phyloP scores from a whole-genome alignment of 2,113 vertebrate genomes.

The Daboia siamensis region DNA sequence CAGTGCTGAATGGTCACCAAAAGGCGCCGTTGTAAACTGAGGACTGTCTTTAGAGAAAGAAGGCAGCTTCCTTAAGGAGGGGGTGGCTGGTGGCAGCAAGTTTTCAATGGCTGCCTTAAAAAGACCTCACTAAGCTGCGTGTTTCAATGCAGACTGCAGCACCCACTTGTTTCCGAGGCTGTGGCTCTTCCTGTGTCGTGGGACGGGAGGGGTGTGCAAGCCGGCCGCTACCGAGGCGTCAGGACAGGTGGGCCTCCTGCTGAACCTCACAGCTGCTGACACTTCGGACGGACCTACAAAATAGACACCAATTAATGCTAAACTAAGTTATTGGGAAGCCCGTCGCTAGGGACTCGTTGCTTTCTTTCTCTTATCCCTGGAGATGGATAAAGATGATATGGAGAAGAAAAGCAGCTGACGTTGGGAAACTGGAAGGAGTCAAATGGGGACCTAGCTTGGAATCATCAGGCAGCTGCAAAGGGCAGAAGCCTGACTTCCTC shows the following conservation, averaged over 20 bases:
- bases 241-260: conserved; percentile 88
- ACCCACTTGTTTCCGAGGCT: conserved; percentile 96
- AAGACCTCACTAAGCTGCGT: neutral
- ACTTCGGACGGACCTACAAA: conserved; percentile 80
- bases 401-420: neutral
- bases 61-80: neutral
- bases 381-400: neutral
- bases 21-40: neutral
- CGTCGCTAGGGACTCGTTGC: neutral
- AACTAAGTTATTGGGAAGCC: conserved; percentile 6
- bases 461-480: neutral
- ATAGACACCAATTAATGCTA: conserved; percentile 49
- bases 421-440: neutral
- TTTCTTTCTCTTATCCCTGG: neutral
- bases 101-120: neutral
- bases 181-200: conserved; percentile 94
- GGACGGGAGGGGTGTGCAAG: conserved; percentile 84
- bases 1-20: neutral
- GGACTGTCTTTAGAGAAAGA: neutral
- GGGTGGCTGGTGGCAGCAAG: neutral
- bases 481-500: neutral
- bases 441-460: neutral
- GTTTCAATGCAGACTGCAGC: neutral
- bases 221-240: conserved; percentile 85
- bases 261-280: conserved; percentile 77